Evolutionary conservation across 2,113 vertebrate species (phyloP).

Genomic region (Colius striatus): DNA sequence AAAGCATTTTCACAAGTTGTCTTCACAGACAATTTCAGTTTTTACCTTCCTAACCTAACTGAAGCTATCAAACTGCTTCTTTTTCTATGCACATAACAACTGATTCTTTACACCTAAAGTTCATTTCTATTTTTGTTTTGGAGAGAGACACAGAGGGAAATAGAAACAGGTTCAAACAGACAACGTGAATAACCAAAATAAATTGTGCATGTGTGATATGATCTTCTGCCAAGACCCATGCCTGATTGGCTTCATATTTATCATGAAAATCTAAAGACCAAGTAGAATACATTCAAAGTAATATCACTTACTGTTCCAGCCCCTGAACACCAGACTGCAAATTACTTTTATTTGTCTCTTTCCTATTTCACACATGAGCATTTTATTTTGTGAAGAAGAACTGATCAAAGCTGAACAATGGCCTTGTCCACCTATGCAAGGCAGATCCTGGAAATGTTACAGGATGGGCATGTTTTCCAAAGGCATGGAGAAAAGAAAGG

Average conservation of each 20-base stretch:
- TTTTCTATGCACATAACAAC: background rate
- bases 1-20: background rate
- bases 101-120: background rate
- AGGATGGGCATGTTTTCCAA: background rate
- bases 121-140: background rate
- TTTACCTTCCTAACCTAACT: background rate
- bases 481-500: background rate
- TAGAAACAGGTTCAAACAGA: background rate
- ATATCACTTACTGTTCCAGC: background rate
- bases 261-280: background rate
- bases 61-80: background rate
- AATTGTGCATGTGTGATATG: background rate
- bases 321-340: background rate
- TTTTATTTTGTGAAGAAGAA: background rate
- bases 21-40: background rate
- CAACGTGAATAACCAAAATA: background rate
- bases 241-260: background rate
- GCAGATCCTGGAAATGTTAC: background rate
- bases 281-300: background rate
- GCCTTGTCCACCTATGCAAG: background rate
- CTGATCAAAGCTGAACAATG: background rate
- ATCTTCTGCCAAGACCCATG: background rate
- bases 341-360: background rate
- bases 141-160: background rate
- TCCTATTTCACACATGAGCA: background rate